A percentile compares a stretch with the other conserved stretches of the same genome.
Conservation (phyloP, 2,797 vertebrate genomes). For the Sebastes cheni region DNA sequence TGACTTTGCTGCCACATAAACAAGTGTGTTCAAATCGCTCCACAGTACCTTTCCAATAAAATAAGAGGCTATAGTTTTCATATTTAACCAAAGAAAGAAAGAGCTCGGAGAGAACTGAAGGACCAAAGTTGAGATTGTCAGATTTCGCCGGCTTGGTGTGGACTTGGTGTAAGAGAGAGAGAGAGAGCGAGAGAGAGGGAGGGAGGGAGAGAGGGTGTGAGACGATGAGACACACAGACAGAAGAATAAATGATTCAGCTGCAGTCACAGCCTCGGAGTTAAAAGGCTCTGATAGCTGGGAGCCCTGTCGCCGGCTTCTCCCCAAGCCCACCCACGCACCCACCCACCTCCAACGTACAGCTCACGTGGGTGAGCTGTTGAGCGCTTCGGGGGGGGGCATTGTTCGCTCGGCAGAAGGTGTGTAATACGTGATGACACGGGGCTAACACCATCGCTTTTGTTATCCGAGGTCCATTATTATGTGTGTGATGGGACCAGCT, state of each 20-base stretch:
- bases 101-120: background rate
- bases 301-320: background rate
- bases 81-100: no score
- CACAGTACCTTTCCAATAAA: no score
- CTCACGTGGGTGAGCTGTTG: background rate
- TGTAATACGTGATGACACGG: background rate
- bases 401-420: background rate
- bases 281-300: background rate
- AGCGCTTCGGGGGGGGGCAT: background rate
- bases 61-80: no score
- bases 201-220: background rate
- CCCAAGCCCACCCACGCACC: no score
- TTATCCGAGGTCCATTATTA: background rate
- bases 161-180: background rate
- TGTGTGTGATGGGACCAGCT: background rate
- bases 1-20: no score
- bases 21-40: no score
- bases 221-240: background rate
- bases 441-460: background rate
- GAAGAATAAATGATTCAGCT: constrained; percentile 11
- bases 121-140: background rate
- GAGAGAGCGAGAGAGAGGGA: background rate
- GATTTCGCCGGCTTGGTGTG: no score
- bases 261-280: background rate
- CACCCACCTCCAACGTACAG: no score